phyloP scores from a whole-genome alignment of 1,140 invertebrate species.

The Campodea augens region DNA sequence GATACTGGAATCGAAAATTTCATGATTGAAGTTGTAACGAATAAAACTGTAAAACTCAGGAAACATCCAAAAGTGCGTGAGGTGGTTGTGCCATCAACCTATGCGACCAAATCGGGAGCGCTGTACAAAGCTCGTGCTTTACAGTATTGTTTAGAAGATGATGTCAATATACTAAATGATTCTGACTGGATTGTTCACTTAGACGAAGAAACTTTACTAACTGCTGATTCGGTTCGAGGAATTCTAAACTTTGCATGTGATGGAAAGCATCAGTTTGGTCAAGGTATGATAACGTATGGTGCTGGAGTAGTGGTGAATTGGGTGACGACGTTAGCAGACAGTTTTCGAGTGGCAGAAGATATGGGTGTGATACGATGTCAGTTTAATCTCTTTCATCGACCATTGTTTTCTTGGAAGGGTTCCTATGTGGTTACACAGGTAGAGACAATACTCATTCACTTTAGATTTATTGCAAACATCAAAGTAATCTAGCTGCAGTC shows the following conservation, averaged over 20 bases:
- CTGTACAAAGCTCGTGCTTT: conserved; percentile 38
- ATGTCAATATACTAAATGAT: too few species aligned
- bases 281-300: conserved; percentile 41
- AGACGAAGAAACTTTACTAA: too few species aligned
- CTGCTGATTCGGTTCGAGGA: too few species aligned
- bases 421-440: conserved; percentile 27
- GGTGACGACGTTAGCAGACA: conserved; percentile 39
- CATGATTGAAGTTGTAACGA: conserved; percentile 42
- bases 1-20: conserved; percentile 38
- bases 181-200: too few species aligned
- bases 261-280: too few species aligned
- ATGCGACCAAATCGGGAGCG: conserved; percentile 36
- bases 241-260: too few species aligned
- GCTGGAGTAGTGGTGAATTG: conserved; percentile 36
- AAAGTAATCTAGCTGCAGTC: too few species aligned
- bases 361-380: conserved; percentile 37
- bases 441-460: too few species aligned
- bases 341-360: conserved; percentile 36
- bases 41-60: conserved; percentile 25
- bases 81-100: too few species aligned
- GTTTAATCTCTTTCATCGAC: conserved; percentile 32
- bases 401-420: conserved; percentile 39
- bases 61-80: conserved; percentile 25
- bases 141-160: too few species aligned
- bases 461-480: too few species aligned